Base-by-base conservation (phyloP, 1,140 invertebrate species). In the Drosophila seguyi region DNA sequence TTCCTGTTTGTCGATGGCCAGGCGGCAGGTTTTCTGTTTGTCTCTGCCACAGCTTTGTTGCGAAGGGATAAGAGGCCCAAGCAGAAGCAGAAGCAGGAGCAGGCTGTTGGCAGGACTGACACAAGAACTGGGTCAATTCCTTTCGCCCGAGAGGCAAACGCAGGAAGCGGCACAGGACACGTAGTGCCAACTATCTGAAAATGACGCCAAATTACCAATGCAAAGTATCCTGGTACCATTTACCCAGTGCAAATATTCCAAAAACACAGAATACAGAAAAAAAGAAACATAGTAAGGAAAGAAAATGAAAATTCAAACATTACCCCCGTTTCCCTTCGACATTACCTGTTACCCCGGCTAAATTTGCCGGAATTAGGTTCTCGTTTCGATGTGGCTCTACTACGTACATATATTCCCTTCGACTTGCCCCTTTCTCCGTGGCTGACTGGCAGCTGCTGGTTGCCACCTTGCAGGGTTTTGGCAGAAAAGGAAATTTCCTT, bases 121-220 rank as follows among this genome's bases (percentile, higher is more conserved):
- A 66, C 41, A 22, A 56, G 69, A 86, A 86, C 83, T 87, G 75
- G 83, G 83, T 87, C 83, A 87, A 73, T 61, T 73, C 53, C 44
- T 74, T 59, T 60, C n/a, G 38, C n/a, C 38, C 57, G 57, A 44
- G 45, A 59, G 48, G 45, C 36, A 20, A 76, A 20, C 34, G 44
- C 34, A 31, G 50, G 52, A 38, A 58, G 31, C 47, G 53, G 53
- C 47, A 67, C 47, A 67, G 45, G 22, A 75, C 79, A 88, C 85
- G 84, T 83, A 68, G 67, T 83, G 76, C 68, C 84, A 88, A 88
- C 85, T 88, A 90, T 88, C 84, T 90, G 84, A 90, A 82, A 88
- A 88, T 90, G 84, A 88, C 84, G 73, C 80, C 81, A 88, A 88
- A 88, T 88, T 88, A 88, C 85, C 85, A 88, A 88, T 88, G 84